Conservation (phyloP, 2,113 vertebrate genomes). For the Redunca redunca region DNA sequence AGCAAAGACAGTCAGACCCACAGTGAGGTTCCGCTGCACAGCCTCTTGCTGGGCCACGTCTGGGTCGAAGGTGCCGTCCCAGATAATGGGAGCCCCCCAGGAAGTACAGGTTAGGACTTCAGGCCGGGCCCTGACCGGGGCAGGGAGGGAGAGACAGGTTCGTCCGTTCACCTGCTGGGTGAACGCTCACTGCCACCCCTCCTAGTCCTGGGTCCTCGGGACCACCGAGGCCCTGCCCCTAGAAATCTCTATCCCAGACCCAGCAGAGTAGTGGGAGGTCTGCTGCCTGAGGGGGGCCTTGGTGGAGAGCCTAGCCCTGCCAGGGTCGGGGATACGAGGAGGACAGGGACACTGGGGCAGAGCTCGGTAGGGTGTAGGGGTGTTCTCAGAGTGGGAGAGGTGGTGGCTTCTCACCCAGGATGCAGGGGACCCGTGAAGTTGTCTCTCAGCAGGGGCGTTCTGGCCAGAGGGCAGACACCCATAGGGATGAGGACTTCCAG, state of each 20-base stretch:
- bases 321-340: background rate
- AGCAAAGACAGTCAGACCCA: conserved; percentile 85
- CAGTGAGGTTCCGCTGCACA: conserved; percentile 69
- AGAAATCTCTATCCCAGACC: background rate
- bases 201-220: background rate
- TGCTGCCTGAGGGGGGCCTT: too few relatives aligned
- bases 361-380: background rate
- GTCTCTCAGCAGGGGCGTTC: background rate
- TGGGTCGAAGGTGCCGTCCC: conserved; percentile 83
- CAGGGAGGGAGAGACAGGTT: background rate
- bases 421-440: conserved; percentile 34
- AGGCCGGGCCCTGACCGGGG: conserved; percentile 55
- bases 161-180: background rate
- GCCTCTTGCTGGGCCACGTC: conserved; percentile 66
- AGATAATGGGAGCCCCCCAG: conserved; percentile 84
- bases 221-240: background rate
- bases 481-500: conserved; percentile 50
- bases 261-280: background rate
- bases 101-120: conserved; percentile 83
- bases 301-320: background rate
- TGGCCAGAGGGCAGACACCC: conserved; percentile 28
- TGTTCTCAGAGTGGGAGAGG: background rate
- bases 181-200: background rate
- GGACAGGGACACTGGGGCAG: background rate
- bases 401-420: conserved; percentile 33